Base-by-base conservation (phyloP, 2,888 invertebrate genomes). In the Drosophila percnosoma region DNA sequence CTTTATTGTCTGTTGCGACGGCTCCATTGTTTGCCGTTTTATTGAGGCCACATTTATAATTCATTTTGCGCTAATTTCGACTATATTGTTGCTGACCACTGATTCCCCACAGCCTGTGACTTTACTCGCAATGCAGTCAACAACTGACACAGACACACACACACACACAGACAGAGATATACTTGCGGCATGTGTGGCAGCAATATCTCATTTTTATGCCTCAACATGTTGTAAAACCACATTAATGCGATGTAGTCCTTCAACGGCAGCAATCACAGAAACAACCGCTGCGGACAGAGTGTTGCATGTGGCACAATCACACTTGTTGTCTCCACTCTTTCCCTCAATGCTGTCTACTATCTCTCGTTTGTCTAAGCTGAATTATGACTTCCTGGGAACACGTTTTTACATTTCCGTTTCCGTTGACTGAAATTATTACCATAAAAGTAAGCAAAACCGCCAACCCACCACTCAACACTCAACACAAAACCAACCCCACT, bases 401-500 rank as follows among this genome's bases (percentile, higher is more conserved):
- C 89, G 80, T 89, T 87, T 87, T 89, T 89, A 87, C 85, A 87
- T 87, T 89, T 87, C 87, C 87, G 80, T 78, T 87, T 89, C 87
- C 88, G 87, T 59, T 84, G 74, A 75, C 86, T 81, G 79, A 89
- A 87, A 87, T 87, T 81, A 89, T 87, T 85, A 82, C 81, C 87
- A 85, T 79, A 83, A 89, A 83, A 75, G 89, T 89, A 79, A 87
- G 79, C 77, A 80, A 69, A 75, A 78, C 78, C 68, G 72, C 58
- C 57, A 68, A 40, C 68, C 57, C 60, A 42, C 45, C 33, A 24
- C 18, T 24, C 51, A 21, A 4, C 36, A 36, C 7, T 36, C 36
- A 0, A 7, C 15, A 15, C 24, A 45, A 45, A 45, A 45, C 45
- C 45, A 24, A 21, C 11, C 53, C 38, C 49, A 49, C 33, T 73